These are phyloP conservation scores for Delphinus delphis DNA, from an alignment of 2,113 vertebrate species.

Conservation along the genomic window DNA sequence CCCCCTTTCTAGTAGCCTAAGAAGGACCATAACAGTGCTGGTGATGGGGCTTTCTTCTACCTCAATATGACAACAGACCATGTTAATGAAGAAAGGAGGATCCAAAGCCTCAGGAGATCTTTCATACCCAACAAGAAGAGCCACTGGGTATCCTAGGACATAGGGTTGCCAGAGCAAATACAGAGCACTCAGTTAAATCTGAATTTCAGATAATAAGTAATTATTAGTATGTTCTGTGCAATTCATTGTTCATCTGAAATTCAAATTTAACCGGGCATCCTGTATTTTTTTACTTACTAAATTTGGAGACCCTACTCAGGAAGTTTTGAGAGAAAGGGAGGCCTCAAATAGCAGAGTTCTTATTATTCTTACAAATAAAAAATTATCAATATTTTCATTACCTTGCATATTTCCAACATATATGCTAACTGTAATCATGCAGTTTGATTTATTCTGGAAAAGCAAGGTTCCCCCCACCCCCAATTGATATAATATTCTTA, in stretches of 20 bases:
- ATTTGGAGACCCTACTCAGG: not conserved
- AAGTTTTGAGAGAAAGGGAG: constrained; percentile 10
- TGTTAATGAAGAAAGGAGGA: not conserved
- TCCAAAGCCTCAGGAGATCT: not conserved
- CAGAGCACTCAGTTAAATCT: not conserved
- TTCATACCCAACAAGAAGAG: not conserved
- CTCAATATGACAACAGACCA: not conserved
- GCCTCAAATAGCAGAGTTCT: not conserved
- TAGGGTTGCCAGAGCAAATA: not conserved
- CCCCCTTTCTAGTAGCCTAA: not conserved
- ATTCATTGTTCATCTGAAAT: constrained; percentile 38
- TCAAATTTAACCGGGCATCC: constrained; percentile 24
- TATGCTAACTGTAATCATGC: not conserved
- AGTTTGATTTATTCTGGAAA: not conserved
- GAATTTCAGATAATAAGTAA: constrained; percentile 35
- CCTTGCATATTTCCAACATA: not conserved
- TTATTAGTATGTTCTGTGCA: not conserved
- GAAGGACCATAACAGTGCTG: not conserved
- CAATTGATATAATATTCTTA: constrained; percentile 26
- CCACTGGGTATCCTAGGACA: not conserved
- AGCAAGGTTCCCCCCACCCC: not conserved
- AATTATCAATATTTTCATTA: not conserved
- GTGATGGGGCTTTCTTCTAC: not conserved
- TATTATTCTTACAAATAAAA: constrained; percentile 4
- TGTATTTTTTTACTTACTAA: constrained; percentile 9